Percentiles rank a stretch among this genome's conserved stretches.
Evolutionary conservation across 2,888 invertebrate species (phyloP).

Genomic region (Trissoscelio sp.): DNA sequence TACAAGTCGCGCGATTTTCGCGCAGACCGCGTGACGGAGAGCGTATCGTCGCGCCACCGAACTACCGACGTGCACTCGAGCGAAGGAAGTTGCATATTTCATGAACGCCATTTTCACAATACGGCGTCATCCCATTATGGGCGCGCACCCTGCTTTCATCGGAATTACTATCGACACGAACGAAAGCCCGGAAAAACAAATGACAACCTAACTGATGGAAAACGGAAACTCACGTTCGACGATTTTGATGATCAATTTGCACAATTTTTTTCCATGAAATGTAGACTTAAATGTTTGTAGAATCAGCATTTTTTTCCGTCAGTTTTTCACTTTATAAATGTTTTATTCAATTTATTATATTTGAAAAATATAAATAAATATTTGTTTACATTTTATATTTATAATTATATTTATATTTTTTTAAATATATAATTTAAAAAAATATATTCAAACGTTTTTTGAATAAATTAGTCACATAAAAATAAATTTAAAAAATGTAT

Average conservation of each 20-base stretch:
- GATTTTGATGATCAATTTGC: conserved; percentile 33
- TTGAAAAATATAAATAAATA: no score
- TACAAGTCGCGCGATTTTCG: conserved; percentile 55
- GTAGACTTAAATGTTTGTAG: no score
- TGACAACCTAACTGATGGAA: conserved; percentile 37
- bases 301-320: no score
- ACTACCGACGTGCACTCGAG: conserved; percentile 52
- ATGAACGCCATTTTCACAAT: conserved; percentile 65
- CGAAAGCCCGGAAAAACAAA: conserved; percentile 53
- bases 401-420: no score
- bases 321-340: no score
- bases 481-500: no score
- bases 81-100: conserved; percentile 65
- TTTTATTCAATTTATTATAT: no score
- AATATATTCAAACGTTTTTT: no score
- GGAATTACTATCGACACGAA: conserved; percentile 58
- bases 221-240: conserved; percentile 26
- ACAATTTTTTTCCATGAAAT: background rate
- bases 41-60: conserved; percentile 24
- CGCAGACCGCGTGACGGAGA: conserved; percentile 14
- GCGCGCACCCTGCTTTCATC: conserved; percentile 41
- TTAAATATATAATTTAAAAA: no score
- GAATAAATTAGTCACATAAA: no score
- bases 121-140: conserved; percentile 61
- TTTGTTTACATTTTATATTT: no score